Percentiles rank a stretch among this genome's conserved stretches.
Conservation (phyloP, 2,888 invertebrate species). For the Lacanobia wlatinum region DNA sequence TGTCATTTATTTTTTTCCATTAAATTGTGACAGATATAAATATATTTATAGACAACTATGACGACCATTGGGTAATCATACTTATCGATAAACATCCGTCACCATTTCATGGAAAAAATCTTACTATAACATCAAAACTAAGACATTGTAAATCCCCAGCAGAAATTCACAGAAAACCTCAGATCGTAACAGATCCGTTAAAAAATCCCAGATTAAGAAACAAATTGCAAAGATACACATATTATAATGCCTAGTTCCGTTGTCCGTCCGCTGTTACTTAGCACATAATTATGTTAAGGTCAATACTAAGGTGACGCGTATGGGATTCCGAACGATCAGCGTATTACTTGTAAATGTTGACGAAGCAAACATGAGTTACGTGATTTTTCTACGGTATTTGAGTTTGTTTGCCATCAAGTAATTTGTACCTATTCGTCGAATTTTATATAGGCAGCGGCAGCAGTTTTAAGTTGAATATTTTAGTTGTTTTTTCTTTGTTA, state of each 20-base stretch:
- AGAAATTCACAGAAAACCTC: neutral
- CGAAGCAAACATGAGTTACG: slow-evolving; percentile 30
- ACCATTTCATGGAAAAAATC: neutral
- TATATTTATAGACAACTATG: too few species aligned
- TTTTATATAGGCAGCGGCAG: neutral
- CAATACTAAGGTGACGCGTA: slow-evolving; percentile 31
- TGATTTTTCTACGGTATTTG: slow-evolving; percentile 40
- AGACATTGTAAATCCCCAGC: neutral
- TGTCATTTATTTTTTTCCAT: too few species aligned
- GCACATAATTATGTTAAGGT: slow-evolving; percentile 7
- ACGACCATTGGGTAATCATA: too few species aligned
- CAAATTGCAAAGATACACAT: slow-evolving; percentile 4
- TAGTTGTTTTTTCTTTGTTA: neutral
- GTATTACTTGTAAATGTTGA: slow-evolving; percentile 27
- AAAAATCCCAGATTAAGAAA: neutral
- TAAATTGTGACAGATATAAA: too few species aligned
- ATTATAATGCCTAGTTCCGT: neutral
- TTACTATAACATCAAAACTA: neutral
- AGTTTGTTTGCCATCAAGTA: slow-evolving; percentile 12
- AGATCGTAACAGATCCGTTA: neutral
- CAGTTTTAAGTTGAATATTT: neutral
- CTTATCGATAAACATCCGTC: too few species aligned
- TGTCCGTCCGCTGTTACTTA: neutral
- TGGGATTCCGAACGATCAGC: slow-evolving; percentile 29
- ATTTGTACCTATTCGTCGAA: neutral